Base-by-base conservation (phyloP, 2,113 vertebrate genomes). In the Festucalex cinctus region DNA sequence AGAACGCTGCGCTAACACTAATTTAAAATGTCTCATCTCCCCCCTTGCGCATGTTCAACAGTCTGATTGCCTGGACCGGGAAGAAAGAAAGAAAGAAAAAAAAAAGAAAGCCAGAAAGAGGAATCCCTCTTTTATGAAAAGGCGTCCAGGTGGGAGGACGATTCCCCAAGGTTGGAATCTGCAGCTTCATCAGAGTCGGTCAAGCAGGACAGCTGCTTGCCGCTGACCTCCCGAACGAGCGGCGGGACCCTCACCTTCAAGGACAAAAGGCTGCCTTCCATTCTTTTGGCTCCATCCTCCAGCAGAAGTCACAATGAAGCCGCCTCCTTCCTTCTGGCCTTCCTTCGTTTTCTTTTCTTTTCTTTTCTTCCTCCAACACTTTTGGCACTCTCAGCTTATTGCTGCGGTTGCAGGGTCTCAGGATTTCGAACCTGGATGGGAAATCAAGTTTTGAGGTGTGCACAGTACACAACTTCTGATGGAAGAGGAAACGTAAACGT, bases 21-120 rank as follows among this genome's bases (percentile, higher is more conserved):
- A 90, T 90, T 90, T 89, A 87, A 91, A 92, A 92, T 88, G 87
- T 88, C 87, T 91, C 88, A 88, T 89, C 88, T 89, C 83, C 84
- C 88, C 89, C 83, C 84, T 73, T 87, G 77, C 80, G 74, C 77
- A 66, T 85, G 89, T 90, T 90, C 88, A 77, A 88, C 85, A 74
- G 85, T 85, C 81, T 88, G 89, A 89, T 91, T 91, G 86, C 90
- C 85, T 90, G 73, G 63, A 74, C 63, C 65, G 70, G 48, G 74
- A 89, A 90, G 85, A 90, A 90, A 86, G 76, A 88, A n/a, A n/a
- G n/a, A n/a, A n/a, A n/a, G n/a, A n/a, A n/a, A n/a, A n/a, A n/a
- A n/a, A n/a, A n/a, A n/a, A n/a, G n/a, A n/a, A n/a, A 78, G 82
- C 82, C 81, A 81, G 87, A 83, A 86, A 77, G 78, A 86, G 86